Conservation (phyloP, 2,113 vertebrate species). For the Scomber japonicus region DNA sequence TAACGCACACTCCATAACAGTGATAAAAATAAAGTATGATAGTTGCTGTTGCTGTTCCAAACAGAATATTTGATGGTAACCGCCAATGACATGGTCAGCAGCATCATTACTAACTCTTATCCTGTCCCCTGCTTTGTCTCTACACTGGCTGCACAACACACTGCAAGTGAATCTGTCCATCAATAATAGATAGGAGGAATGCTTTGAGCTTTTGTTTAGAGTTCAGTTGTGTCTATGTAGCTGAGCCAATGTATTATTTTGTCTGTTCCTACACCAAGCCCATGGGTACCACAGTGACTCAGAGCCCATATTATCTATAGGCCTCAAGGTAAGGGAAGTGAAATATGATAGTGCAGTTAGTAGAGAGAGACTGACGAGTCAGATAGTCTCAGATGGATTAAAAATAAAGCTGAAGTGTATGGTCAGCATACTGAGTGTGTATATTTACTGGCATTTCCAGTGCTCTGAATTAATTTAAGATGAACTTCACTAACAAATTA, state of each 20-base stretch:
- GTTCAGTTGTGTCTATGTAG: slow-evolving; percentile 47
- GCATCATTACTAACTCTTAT: slow-evolving; percentile 28
- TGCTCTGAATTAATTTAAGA: slow-evolving; percentile 36
- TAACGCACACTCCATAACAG: background rate
- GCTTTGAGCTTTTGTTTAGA: slow-evolving; percentile 69
- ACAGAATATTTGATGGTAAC: slow-evolving; percentile 24
- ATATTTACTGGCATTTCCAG: slow-evolving; percentile 43
- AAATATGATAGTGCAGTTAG: slow-evolving; percentile 52
- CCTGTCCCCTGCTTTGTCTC: slow-evolving; percentile 40
- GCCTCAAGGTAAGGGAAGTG: slow-evolving; percentile 43
- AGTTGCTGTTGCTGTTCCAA: background rate
- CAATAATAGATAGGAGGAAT: slow-evolving; percentile 65
- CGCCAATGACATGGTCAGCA: slow-evolving; percentile 25
- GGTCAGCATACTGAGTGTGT: slow-evolving; percentile 48
- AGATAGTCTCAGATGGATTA: slow-evolving; percentile 45
- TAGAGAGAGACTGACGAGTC: slow-evolving; percentile 35
- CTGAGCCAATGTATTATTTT: slow-evolving; percentile 56
- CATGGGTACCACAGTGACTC: slow-evolving; percentile 29
- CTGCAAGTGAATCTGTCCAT: slow-evolving; percentile 58
- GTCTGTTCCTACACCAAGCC: slow-evolving; percentile 36
- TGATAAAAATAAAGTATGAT: slow-evolving; percentile 12
- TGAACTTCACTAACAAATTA: slow-evolving; percentile 51
- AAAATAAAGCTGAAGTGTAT: slow-evolving; percentile 39
- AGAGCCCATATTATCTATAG: slow-evolving; percentile 39
- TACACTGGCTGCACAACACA: slow-evolving; percentile 43